Percentiles rank a stretch among this genome's conserved stretches.
Conservation (phyloP, 2,888 invertebrate species). For the Spilosoma lubricipeda region DNA sequence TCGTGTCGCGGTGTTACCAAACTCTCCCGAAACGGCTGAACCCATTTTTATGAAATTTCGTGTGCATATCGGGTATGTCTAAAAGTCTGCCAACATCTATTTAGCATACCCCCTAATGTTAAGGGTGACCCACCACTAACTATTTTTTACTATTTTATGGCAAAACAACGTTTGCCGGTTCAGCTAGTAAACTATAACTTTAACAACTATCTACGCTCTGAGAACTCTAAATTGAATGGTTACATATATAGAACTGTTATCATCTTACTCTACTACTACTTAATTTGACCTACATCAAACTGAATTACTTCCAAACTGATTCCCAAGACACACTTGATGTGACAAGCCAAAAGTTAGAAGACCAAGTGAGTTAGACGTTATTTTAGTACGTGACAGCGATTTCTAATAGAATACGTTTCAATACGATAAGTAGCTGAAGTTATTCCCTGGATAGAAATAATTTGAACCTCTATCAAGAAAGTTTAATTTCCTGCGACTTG, state of each 20-base stretch:
- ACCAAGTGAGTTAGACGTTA: neutral
- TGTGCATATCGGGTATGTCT: too few species aligned
- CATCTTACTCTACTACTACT: neutral
- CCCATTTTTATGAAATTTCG: too few species aligned
- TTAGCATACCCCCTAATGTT: too few species aligned
- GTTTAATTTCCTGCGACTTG: neutral
- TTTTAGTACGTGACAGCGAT: neutral
- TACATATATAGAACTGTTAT: neutral
- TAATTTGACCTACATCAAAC: neutral
- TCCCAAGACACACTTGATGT: conserved; percentile 7
- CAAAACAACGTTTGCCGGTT: too few species aligned
- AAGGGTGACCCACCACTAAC: too few species aligned
- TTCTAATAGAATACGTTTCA: neutral
- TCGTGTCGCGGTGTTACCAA: too few species aligned
- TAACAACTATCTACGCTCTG: too few species aligned
- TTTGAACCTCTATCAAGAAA: neutral
- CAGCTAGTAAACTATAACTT: neutral
- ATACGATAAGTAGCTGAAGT: neutral
- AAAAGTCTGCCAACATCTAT: too few species aligned
- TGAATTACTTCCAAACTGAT: conserved; percentile 3
- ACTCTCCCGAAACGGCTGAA: too few species aligned
- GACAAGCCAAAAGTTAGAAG: neutral
- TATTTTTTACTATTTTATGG: too few species aligned
- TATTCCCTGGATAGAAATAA: neutral
- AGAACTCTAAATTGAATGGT: too few species aligned